Evolutionary conservation across 2,113 vertebrate genomes (phyloP).

Genomic region (Anguilla japonica): DNA sequence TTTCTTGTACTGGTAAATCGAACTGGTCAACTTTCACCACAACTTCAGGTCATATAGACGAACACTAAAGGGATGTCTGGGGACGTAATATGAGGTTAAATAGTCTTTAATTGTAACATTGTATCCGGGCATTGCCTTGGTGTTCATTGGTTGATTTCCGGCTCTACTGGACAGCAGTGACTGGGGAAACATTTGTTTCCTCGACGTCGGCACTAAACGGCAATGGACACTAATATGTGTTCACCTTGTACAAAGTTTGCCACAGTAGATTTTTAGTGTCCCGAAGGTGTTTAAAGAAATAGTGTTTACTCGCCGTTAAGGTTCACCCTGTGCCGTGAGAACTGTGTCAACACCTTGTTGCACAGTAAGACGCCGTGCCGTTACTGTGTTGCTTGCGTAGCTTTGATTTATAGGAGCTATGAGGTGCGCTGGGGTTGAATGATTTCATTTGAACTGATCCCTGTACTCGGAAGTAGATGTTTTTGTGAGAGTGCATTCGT

Average conservation of each 20-base stretch:
- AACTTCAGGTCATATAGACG: not conserved
- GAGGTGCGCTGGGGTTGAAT: too few relatives aligned
- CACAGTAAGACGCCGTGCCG: too few relatives aligned
- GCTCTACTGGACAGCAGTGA: not conserved
- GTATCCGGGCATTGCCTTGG: not conserved
- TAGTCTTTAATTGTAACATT: not conserved
- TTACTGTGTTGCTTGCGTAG: not conserved
- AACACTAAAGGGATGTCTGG: not conserved
- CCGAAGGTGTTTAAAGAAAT: not conserved
- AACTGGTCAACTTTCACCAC: not conserved
- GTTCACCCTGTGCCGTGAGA: not conserved
- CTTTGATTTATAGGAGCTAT: not conserved
- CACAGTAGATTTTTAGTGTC: not conserved
- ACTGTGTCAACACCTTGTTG: too few relatives aligned
- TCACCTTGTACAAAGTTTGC: not conserved
- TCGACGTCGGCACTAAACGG: not conserved
- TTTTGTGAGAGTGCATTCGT: too few relatives aligned
- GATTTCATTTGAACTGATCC: too few relatives aligned
- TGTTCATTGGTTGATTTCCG: not conserved
- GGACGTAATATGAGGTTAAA: not conserved
- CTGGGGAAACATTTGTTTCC: not conserved
- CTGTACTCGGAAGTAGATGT: too few relatives aligned
- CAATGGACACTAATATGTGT: not conserved
- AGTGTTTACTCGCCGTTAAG: not conserved
- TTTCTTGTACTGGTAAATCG: not conserved